phyloP scores from a whole-genome alignment of 2,888 invertebrate species.

The Didymodactylos carnosus region DNA sequence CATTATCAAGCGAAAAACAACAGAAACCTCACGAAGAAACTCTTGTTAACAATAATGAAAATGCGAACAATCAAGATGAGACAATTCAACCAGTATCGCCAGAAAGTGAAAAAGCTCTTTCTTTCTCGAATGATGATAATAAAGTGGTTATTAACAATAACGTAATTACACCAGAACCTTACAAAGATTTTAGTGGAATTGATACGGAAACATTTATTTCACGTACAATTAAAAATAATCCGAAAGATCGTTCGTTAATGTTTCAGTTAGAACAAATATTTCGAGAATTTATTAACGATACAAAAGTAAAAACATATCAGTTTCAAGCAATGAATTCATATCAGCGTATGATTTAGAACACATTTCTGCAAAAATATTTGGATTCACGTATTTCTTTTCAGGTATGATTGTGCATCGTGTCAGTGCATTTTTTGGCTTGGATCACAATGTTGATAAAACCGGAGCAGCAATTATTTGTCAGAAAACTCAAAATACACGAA shows the following conservation, averaged over 20 bases:
- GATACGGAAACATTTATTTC: conserved; percentile 69
- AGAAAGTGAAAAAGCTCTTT: too few species aligned
- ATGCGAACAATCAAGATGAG: too few species aligned
- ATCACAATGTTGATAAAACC: conserved; percentile 68
- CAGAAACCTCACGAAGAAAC: too few species aligned
- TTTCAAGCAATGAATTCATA: neutral
- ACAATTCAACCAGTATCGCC: too few species aligned
- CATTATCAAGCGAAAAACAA: too few species aligned
- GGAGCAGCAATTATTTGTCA: conserved; percentile 53
- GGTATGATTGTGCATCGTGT: conserved; percentile 85
- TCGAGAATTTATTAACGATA: conserved; percentile 58
- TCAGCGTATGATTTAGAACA: too few species aligned
- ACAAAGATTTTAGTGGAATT: conserved; percentile 50
- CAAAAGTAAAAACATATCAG: conserved; percentile 40
- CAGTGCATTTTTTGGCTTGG: conserved; percentile 76
- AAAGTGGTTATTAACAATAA: too few species aligned
- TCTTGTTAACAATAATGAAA: too few species aligned
- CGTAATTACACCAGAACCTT: conserved; percentile 19
- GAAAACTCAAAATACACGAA: conserved; percentile 50
- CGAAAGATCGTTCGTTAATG: conserved; percentile 62
- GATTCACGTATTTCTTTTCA: too few species aligned
- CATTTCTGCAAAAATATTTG: too few species aligned
- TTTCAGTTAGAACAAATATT: conserved; percentile 71
- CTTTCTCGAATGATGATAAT: too few species aligned
- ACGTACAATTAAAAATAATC: conserved; percentile 69